Percentiles rank a stretch among this genome's conserved stretches.
phyloP scores from a whole-genome alignment of 2,888 invertebrate genomes.

The Anticlea derivata region DNA sequence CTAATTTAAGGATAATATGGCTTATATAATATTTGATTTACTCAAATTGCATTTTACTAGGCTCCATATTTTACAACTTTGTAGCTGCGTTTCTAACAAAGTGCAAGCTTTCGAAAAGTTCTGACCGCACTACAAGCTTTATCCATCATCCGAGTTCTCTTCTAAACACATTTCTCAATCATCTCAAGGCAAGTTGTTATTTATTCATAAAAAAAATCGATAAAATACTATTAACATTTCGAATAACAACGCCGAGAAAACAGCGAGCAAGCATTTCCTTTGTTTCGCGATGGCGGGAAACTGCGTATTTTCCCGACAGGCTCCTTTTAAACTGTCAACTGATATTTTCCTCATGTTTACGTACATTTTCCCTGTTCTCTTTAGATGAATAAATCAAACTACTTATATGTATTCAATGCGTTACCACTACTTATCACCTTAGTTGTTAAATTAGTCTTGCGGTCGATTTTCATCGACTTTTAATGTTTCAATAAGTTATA shows the following conservation, averaged over 20 bases:
- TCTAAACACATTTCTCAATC: not conserved
- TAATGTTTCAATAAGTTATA: too few species aligned
- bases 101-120: conserved; percentile 4
- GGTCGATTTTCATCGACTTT: too few species aligned
- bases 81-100: conserved; percentile 1
- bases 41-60: not conserved
- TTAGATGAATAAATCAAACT: too few species aligned
- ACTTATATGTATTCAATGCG: too few species aligned
- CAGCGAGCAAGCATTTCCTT: conserved; percentile 28
- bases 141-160: not conserved
- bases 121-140: not conserved
- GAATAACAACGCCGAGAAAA: conserved; percentile 19
- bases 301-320: conserved; percentile 8
- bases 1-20: too few species aligned
- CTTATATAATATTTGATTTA: too few species aligned
- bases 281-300: conserved; percentile 32
- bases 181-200: not conserved
- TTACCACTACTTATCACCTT: too few species aligned
- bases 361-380: not conserved
- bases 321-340: conserved; percentile 17
- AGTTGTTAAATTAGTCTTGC: too few species aligned
- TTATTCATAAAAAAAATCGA: conserved; percentile 2
- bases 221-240: conserved; percentile 27
- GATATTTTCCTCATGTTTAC: conserved; percentile 12
- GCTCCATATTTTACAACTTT: conserved; percentile 7